Conservation (phyloP, 2,113 vertebrate species). For the Acanthochromis polyacanthus region DNA sequence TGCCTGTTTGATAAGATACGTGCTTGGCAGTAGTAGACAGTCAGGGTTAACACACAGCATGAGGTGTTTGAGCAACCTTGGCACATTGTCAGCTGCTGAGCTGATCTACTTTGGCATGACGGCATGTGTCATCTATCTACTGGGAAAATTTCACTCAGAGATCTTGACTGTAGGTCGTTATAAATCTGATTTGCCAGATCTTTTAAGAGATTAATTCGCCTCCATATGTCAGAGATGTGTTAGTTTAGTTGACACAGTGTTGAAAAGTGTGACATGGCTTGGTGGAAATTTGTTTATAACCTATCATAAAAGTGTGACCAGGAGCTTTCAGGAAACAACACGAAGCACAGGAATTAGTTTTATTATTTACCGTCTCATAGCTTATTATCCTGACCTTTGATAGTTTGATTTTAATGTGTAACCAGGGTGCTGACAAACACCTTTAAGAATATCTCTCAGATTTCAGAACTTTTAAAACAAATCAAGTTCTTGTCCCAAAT, state of each 20-base stretch:
- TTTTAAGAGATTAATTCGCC: background rate
- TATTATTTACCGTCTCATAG: constrained; percentile 4
- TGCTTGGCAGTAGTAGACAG: constrained; percentile 3
- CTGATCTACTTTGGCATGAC: constrained; percentile 17
- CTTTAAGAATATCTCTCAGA: no score
- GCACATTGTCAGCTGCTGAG: constrained; percentile 26
- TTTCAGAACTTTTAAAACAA: background rate
- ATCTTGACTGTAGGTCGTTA: constrained; percentile 21
- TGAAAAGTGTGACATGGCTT: constrained; percentile 21
- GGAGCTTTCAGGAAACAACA: constrained; percentile 10
- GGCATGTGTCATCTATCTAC: constrained; percentile 20
- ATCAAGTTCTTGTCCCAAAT: background rate
- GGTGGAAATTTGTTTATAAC: constrained; percentile 32
- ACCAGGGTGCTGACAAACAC: background rate
- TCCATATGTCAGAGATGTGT: constrained; percentile 1
- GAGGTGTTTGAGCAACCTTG: constrained; percentile 9
- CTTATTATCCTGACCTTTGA: constrained; percentile 22
- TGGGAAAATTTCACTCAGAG: constrained; percentile 29
- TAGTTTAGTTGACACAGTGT: background rate
- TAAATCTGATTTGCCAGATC: constrained; percentile 18
- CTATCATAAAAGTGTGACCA: constrained; percentile 36
- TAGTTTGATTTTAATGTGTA: background rate
- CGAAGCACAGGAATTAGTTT: constrained; percentile 7
- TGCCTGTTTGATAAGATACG: constrained; percentile 27
- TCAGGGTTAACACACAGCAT: constrained; percentile 32